A percentile compares a stretch with the other conserved stretches of the same genome.
Evolutionary conservation across 2,888 invertebrate species (phyloP).

Genomic region (Drosophila engyochracea): DNA sequence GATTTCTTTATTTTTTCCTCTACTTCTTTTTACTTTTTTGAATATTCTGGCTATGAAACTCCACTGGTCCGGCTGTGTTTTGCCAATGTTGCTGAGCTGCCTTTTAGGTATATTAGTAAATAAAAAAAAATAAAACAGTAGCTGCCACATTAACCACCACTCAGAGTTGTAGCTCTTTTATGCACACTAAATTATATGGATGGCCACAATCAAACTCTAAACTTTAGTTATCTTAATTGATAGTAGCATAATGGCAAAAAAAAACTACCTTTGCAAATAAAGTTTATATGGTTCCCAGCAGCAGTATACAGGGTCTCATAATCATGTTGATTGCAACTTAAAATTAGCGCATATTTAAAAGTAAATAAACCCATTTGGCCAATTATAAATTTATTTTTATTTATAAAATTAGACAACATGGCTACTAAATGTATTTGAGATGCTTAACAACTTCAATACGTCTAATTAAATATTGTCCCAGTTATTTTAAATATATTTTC

Average conservation of each 20-base stretch:
- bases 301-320: slow-evolving; percentile 2
- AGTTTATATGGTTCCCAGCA: slow-evolving; percentile 11
- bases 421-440: neutral
- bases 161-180: slow-evolving; percentile 45
- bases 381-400: too few species aligned
- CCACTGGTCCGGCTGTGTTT: neutral
- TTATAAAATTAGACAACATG: neutral
- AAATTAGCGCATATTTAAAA: neutral
- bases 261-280: slow-evolving; percentile 25
- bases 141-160: slow-evolving; percentile 27
- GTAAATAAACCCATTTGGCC: too few species aligned
- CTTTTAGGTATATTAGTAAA: slow-evolving; percentile 34
- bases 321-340: neutral
- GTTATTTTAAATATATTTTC: neutral
- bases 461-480: neutral
- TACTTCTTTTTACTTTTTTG: slow-evolving; percentile 19
- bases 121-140: slow-evolving; percentile 30
- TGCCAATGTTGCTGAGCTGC: slow-evolving; percentile 9
- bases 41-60: slow-evolving; percentile 28
- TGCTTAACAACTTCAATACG: neutral
- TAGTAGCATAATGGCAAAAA: slow-evolving; percentile 38
- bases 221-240: slow-evolving; percentile 51
- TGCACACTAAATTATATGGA: slow-evolving; percentile 65
- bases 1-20: slow-evolving; percentile 32
- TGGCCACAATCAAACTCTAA: slow-evolving; percentile 27